Percentiles rank a stretch among this genome's conserved stretches.
Conservation (phyloP, 2,797 vertebrate species). For the Anguilla anguilla region DNA sequence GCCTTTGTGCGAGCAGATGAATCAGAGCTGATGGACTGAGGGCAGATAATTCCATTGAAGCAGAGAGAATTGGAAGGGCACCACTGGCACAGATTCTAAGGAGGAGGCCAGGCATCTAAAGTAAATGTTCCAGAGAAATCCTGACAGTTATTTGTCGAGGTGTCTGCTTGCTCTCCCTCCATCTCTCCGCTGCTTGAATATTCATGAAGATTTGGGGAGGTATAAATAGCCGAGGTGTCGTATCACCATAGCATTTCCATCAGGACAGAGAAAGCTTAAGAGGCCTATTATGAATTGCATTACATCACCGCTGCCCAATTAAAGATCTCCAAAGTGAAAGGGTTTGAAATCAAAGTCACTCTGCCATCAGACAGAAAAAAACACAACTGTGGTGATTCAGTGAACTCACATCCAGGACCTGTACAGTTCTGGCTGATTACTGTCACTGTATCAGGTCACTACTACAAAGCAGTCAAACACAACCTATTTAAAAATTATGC, state of each 20-base stretch:
- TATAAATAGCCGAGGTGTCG: slow-evolving; percentile 85
- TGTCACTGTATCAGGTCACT: slow-evolving; percentile 11
- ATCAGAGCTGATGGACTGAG: slow-evolving; percentile 51
- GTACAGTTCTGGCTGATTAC: not conserved
- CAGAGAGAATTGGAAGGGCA: slow-evolving; percentile 61
- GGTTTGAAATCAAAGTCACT: slow-evolving; percentile 37
- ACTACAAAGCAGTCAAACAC: slow-evolving; percentile 4
- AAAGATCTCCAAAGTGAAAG: slow-evolving; percentile 50
- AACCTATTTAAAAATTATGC: not conserved
- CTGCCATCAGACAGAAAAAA: slow-evolving; percentile 7
- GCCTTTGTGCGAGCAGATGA: slow-evolving; percentile 30
- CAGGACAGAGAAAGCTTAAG: slow-evolving; percentile 79
- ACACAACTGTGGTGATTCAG: not conserved
- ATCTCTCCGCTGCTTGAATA: slow-evolving; percentile 75
- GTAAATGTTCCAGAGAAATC: slow-evolving; percentile 75
- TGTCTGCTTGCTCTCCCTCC: slow-evolving; percentile 72
- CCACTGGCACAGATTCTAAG: slow-evolving; percentile 57
- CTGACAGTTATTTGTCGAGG: slow-evolving; percentile 78
- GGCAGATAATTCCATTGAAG: slow-evolving; percentile 61
- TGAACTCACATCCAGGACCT: not conserved
- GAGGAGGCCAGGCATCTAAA: slow-evolving; percentile 64
- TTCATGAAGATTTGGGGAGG: slow-evolving; percentile 84
- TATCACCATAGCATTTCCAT: slow-evolving; percentile 78
- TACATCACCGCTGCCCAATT: slow-evolving; percentile 81
- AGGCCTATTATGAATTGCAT: slow-evolving; percentile 80